Evolutionary conservation across 30 jellyfish, hydroid and myxozoan species (phyloP).

Genomic region (Cassiopea xamachana): DNA sequence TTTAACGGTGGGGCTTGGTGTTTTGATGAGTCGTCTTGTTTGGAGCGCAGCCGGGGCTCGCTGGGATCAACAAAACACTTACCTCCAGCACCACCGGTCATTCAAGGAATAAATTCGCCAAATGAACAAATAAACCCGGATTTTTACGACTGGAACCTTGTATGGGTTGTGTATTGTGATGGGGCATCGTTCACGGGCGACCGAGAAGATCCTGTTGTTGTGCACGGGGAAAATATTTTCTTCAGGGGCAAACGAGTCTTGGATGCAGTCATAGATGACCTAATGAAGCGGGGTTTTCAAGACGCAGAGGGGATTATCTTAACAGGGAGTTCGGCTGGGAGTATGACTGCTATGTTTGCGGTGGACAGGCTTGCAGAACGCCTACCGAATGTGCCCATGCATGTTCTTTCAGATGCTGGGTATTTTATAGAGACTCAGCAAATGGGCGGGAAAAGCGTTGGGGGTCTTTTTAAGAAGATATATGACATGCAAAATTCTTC

Average conservation of each 20-base stretch:
- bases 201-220: constrained; percentile 87
- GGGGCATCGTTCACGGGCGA: constrained; percentile 99
- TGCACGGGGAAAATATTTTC: constrained; percentile 87
- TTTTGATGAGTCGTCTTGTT: constrained; percentile 92
- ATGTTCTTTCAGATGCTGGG: constrained; percentile 99
- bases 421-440: constrained; percentile 96
- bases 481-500: constrained; percentile 96
- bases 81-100: constrained; percentile 98
- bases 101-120: constrained; percentile 97
- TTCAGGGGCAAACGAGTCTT: constrained; percentile 94
- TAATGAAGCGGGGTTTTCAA: constrained; percentile 78
- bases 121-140: constrained; percentile 95
- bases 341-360: constrained; percentile 99
- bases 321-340: constrained; percentile 99
- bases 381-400: constrained; percentile 91
- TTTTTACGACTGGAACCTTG: constrained; percentile 98
- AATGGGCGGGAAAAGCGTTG: constrained; percentile 96
- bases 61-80: constrained; percentile 93
- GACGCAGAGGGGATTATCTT: constrained; percentile 93
- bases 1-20: constrained; percentile 99
- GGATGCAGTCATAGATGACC: constrained; percentile 88
- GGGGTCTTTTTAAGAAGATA: constrained; percentile 79
- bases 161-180: constrained; percentile 98
- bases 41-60: constrained; percentile 97
- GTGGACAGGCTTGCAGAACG: constrained; percentile 94